Evolutionary conservation across 1,140 invertebrate species (phyloP), one percentile per base, ranked within the genome.

Genomic region (Drosophila melanica): DNA sequence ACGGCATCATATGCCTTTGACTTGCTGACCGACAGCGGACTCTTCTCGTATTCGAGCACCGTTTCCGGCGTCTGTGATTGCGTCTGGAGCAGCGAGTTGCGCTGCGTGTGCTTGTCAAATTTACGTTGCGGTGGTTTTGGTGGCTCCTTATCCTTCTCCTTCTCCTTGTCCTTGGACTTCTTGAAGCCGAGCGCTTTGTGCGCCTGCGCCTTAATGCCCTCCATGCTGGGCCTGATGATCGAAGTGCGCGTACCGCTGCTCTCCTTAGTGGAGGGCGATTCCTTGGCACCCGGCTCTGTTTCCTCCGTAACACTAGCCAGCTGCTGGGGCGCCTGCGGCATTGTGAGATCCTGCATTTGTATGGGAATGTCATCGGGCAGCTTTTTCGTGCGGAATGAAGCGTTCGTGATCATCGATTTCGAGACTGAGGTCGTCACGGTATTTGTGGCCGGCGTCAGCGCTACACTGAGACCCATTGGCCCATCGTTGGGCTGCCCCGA

Each of bases 321-420:
- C 59, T 87, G 80, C 55, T 91, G 90, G 0, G 85, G 74, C 10
- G 66, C 77, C 64, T 90, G 79, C n/a, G 59, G 76, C 72, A 84
- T 89, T 27, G 79, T 89, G n/a, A 85, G 76, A 63, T 89, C 90
- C 63, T 82, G 82, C 27, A 89, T 76, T 71, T 92, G 91, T 10
- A 92, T 92, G 9, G 91, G 91, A 72, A 92, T 92, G 53, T 92
- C 91, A 59, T 92, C 91, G 94, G 98, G 98, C 68, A 99, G 93
- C 93, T 98, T 99, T 93, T 98, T 98, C 51, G 97, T 97, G 70
- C 97, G 95, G 93, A 99, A 99, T 79, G 98, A 99, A 76, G 98
- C 98, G 93, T 98, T 98, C 45, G 98, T 99, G 67, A 99, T 98
- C 95, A 98, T 98, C 8, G 97, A 97, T 93, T 98, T 98, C 1